A percentile compares a stretch with the other conserved stretches of the same genome.
Conservation (phyloP, 2,113 vertebrate genomes). For the Toxostoma redivivum region DNA sequence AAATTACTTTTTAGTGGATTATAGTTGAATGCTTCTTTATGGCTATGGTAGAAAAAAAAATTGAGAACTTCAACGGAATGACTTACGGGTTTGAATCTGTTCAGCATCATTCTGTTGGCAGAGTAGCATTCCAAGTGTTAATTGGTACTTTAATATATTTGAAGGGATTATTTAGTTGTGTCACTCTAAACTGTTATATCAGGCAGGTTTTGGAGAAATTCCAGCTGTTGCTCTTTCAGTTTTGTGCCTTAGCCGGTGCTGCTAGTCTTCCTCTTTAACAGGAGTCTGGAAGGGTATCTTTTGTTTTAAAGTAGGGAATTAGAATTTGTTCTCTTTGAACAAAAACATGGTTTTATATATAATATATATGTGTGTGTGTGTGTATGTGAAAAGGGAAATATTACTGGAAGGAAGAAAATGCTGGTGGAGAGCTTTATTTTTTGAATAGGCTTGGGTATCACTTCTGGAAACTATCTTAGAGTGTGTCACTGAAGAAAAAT, state of each 20-base stretch:
- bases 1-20: not conserved
- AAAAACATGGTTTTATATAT: not conserved
- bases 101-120: not conserved
- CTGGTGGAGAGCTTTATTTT: not conserved
- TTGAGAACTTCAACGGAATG: not conserved
- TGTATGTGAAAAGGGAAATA: not conserved
- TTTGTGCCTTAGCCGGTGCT: not conserved
- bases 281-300: not conserved
- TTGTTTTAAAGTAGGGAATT: not conserved
- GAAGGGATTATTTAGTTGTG: not conserved
- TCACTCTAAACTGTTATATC: not conserved
- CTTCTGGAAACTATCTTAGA: not conserved
- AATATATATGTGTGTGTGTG: not conserved
- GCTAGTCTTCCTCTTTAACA: not conserved
- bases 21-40: rapidly evolving
- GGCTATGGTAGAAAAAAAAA: not conserved
- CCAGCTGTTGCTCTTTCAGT: not conserved
- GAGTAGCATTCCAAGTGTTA: not conserved
- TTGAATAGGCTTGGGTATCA: not conserved
- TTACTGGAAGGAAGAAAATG: not conserved
- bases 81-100: not conserved
- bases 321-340: not conserved
- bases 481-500: not conserved
- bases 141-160: not conserved
- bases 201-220: not conserved